phyloP scores from a whole-genome alignment of 2,797 vertebrate genomes.

The Pterois miles region DNA sequence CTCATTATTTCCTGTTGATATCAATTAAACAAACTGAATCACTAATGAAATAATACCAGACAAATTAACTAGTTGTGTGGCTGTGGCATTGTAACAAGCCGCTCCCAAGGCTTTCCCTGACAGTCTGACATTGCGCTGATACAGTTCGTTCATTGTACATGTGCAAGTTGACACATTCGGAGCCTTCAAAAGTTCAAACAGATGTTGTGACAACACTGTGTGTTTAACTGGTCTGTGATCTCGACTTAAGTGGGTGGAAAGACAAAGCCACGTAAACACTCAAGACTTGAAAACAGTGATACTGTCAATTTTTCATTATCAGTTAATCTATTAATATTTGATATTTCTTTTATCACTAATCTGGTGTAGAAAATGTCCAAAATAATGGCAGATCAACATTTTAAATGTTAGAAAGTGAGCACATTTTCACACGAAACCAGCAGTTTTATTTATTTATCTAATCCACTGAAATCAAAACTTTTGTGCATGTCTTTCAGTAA shows the following conservation, averaged over 20 bases:
- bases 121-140: constrained; percentile 3
- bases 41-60: neutral
- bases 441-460: fast-evolving
- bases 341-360: neutral
- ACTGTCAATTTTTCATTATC: neutral
- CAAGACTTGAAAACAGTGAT: neutral
- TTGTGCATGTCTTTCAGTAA: constrained; percentile 84
- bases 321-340: neutral
- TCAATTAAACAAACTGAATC: neutral
- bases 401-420: neutral
- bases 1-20: neutral
- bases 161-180: constrained; percentile 39
- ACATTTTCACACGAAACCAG: neutral
- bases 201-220: constrained; percentile 70
- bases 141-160: neutral
- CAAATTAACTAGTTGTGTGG: neutral
- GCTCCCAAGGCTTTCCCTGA: neutral
- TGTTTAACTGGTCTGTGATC: constrained; percentile 73
- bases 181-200: constrained; percentile 36
- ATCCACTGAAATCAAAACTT: neutral
- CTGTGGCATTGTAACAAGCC: neutral
- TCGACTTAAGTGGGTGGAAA: constrained; percentile 60
- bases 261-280: constrained; percentile 23
- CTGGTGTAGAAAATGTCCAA: neutral
- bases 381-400: neutral